Base-by-base conservation (phyloP, 64 coral and sea anemone species). In the Platygyra sinensis region DNA sequence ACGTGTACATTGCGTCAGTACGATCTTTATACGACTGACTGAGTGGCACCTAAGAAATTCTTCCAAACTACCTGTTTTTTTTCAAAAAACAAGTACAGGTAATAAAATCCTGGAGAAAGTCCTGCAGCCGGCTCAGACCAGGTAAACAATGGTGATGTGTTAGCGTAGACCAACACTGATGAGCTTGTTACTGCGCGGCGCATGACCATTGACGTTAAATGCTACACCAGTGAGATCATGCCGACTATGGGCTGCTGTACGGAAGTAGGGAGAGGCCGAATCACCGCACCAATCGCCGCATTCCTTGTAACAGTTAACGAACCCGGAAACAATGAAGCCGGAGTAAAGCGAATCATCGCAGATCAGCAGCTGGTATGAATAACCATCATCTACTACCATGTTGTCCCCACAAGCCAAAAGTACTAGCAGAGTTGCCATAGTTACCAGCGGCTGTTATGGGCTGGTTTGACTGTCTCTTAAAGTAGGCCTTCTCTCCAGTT, bases 181-280 rank as follows among this genome's bases (percentile, higher is more conserved):
- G 24, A 80, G 25, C 27, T 19, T 65, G 14, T 51, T 89, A 36
- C 73, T 50, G 39, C 3, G 2, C 25, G 61, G 0, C 18, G 13
- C 22, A 57, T 89, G 87, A 18, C 87, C 87, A 55, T 89, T 89
- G 62, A 20, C 24, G 25, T 89, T 89, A 62, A 89, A 89, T 5
- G 87, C 75, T 20, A 89, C 76, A 8, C 57, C 57, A 17, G 1
- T 79, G 61, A 69, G 17, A 7, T 2, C 11, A 9, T 11, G 3
- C 29, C 54, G 8, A 27, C n/a, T 0, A 46, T 46, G 6, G 3
- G 88, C 52, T 2, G 88, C 61, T 5, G 88, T 81, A 71, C 88
- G 88, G 75, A 90, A 90, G 51, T 81, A 90, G 0, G 63, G 76
- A 2, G 88, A 73, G 0, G 7, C 18, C 0, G 2, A 16, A 30